These are phyloP conservation scores for Troilus luridus DNA, from an alignment of 2,888 invertebrate genomes.

Conservation along the genomic window DNA sequence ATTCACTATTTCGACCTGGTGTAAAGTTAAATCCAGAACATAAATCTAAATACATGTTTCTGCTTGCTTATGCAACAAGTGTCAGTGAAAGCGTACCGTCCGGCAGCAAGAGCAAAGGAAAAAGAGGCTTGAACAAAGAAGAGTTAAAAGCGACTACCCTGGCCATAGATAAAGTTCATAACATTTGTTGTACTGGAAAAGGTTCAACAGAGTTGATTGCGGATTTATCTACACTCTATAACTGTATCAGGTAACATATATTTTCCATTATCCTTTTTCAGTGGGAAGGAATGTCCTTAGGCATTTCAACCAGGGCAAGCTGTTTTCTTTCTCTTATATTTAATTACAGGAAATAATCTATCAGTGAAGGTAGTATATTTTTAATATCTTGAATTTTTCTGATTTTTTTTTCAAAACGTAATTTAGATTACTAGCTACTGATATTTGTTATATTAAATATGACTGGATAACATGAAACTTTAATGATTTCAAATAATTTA, in stretches of 20 bases:
- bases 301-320: too few species aligned
- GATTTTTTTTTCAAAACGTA: too few species aligned
- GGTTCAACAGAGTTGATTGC: conserved; percentile 94
- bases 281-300: too few species aligned
- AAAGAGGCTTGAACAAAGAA: conserved; percentile 80
- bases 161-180: conserved; percentile 94
- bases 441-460: too few species aligned
- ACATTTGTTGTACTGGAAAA: conserved; percentile 90
- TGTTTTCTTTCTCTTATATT: too few species aligned
- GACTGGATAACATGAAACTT: too few species aligned
- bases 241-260: conserved; percentile 82
- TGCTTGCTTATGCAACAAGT: conserved; percentile 94
- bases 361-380: too few species aligned
- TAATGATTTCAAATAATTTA: too few species aligned
- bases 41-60: conserved; percentile 95
- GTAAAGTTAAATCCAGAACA: conserved; percentile 96
- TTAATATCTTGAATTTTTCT: too few species aligned
- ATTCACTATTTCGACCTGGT: conserved; percentile 94
- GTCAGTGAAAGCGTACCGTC: conserved; percentile 82
- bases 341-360: too few species aligned
- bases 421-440: too few species aligned
- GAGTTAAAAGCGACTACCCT: conserved; percentile 92
- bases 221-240: conserved; percentile 90
- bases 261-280: too few species aligned
- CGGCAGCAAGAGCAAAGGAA: conserved; percentile 76